Base-by-base conservation (phyloP, 2,113 vertebrate genomes). In the Paraplagusia blochii region DNA sequence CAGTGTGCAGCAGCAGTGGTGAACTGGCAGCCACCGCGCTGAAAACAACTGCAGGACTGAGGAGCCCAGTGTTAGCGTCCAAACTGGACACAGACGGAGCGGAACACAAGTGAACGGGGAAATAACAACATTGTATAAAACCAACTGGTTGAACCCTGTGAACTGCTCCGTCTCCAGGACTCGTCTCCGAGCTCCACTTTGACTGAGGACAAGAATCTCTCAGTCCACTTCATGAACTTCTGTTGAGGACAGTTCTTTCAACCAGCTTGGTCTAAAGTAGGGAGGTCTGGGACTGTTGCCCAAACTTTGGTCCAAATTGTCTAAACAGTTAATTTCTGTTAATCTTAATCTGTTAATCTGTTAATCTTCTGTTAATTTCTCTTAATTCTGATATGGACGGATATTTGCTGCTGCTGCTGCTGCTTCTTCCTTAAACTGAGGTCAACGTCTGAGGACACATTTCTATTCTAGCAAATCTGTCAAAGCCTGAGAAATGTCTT, bases 41-140 rank as follows among this genome's bases (percentile, higher is more conserved):
- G 79, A 75, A 63, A 81, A 82, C 70, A 80, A 81, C 68, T 77
- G 79, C 29, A 54, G 36, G 1, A 48, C 43, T 77, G 62, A 76
- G 14, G 33, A 59, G 15, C 58, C 53, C 36, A 72, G 66, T 69
- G 70, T 7, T 29, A 19, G 6, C 22, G 22, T 29, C 22, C 22
- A 68, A 49, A 17, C n/a, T 55, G 73, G 68, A 53, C 6, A 29
- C 22, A 39, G 34, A 61, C 69, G 56, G 46, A 72, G 56, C 64
- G 45, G 50, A 69, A 78, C 14, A 69, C 34, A 58, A 69, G 15
- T 63, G 70, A 49, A 10, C 38, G 9, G 2, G 14, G 14, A 15
- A 42, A 79, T 57, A 74, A 53, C 36, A 10, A 18, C 3, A 8
- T 1, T 56, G 19, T 47, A 12, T 14, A 49, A 36, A 46, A 58